Percentiles rank a stretch among this genome's conserved stretches.
Conservation (phyloP, 92 coral and sea anemone genomes). For the Porites cylindrica region DNA sequence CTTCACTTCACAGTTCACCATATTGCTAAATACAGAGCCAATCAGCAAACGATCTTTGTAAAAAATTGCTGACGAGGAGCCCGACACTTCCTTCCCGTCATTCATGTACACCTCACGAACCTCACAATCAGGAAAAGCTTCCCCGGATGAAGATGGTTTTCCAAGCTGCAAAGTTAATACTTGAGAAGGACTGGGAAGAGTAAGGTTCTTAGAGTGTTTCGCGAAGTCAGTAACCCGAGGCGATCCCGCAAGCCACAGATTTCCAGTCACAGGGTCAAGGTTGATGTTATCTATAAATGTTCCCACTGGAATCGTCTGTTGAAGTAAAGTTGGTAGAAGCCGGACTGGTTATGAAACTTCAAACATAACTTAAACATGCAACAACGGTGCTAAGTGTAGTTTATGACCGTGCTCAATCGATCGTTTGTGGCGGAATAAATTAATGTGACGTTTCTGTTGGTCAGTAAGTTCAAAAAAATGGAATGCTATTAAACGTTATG, state of each 20-base stretch:
- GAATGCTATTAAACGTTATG: too few relatives aligned
- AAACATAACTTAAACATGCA: background rate
- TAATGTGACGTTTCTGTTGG: too few relatives aligned
- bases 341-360: too few relatives aligned
- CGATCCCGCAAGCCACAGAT: slow-evolving; percentile 83
- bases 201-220: slow-evolving; percentile 62
- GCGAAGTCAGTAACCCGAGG: slow-evolving; percentile 53
- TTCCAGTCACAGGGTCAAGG: slow-evolving; percentile 74
- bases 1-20: slow-evolving; percentile 84
- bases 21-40: slow-evolving; percentile 77
- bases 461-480: too few relatives aligned
- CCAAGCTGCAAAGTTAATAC: slow-evolving; percentile 63
- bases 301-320: slow-evolving; percentile 70
- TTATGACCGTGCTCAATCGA: too few relatives aligned
- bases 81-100: slow-evolving; percentile 68
- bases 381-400: too few relatives aligned
- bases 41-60: slow-evolving; percentile 80
- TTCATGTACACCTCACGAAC: slow-evolving; percentile 76
- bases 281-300: slow-evolving; percentile 80
- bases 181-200: slow-evolving; percentile 76
- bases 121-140: slow-evolving; percentile 70
- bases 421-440: too few relatives aligned
- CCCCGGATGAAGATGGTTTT: slow-evolving; percentile 45
- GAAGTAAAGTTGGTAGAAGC: too few relatives aligned
- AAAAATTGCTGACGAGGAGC: slow-evolving; percentile 63